Conservation (phyloP, 2,113 vertebrate species). For the Cyprinodon tularosa region DNA sequence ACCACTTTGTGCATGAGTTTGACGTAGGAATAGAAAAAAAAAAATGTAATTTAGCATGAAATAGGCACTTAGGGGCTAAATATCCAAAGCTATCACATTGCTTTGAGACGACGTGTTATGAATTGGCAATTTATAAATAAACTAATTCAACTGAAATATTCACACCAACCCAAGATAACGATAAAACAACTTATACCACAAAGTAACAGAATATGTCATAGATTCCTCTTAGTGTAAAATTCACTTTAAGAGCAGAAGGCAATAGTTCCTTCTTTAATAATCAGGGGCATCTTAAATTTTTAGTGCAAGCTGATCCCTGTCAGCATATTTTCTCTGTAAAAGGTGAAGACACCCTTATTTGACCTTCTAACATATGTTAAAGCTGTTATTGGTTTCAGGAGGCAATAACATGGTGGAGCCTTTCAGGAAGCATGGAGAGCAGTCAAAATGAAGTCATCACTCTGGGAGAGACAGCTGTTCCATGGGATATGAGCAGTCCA, state of each 20-base stretch:
- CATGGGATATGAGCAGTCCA: constrained; percentile 53
- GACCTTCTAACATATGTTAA: constrained; percentile 64
- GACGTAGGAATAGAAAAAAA: too few species aligned
- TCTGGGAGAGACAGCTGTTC: constrained; percentile 61
- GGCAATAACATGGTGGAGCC: constrained; percentile 25
- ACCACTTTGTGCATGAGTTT: too few species aligned
- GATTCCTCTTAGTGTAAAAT: constrained; percentile 59
- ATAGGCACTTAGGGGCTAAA: too few species aligned
- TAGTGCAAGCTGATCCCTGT: constrained; percentile 34
- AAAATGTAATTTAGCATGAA: too few species aligned
- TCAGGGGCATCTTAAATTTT: constrained; percentile 52
- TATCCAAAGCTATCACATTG: too few species aligned
- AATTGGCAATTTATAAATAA: too few species aligned
- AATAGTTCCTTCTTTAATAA: constrained; percentile 65
- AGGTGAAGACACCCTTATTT: constrained; percentile 54
- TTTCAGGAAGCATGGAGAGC: constrained; percentile 27
- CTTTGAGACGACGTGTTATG: too few species aligned
- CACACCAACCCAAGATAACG: too few species aligned
- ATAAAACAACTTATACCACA: background rate
- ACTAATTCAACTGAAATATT: too few species aligned
- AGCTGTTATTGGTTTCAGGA: constrained; percentile 58
- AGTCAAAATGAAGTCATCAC: constrained; percentile 65
- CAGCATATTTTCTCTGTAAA: constrained; percentile 30
- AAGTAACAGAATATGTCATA: constrained; percentile 20
- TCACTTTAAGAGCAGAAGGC: constrained; percentile 49